Evolutionary conservation across 2,113 vertebrate genomes (phyloP), one percentile per base, ranked within the genome.

Genomic region (Ophthalmolycus amberensis): DNA sequence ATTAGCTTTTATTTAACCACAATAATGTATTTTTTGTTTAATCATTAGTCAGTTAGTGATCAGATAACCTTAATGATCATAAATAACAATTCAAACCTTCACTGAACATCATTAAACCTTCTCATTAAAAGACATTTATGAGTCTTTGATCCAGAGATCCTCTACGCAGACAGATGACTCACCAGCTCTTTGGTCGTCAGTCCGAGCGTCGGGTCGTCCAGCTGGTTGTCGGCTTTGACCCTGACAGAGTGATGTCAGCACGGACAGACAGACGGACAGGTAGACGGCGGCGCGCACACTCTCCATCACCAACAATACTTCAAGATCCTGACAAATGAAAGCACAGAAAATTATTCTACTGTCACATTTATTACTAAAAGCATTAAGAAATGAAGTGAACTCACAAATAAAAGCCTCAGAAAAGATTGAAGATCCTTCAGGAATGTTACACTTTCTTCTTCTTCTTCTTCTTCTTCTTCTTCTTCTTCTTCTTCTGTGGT

Each of bases 211-310:
- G 74, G 50, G 16, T 91, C 76, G 1, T 88, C 87, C 0, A 72
- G 74, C n/a, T 62, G 68, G 46, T 9, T 73, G 77, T 82, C 85
- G 0, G 74, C 22, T 91, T 42, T 91, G 85, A 86, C 89, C 85
- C 73, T 86, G 83, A 65, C 88, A 88, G 6, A 91, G 71, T 4
- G 88, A 85, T 25, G 88, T 80, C 86, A 90, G 48, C 75, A 91
- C 44, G 5, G 86, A 86, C 77, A 93, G 80, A 86, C 85, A 91
- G 77, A 93, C 44, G 37, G 88, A 90, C 77, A 93, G 85, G 72
- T 79, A 88, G 79, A 93, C 79, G 0, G 77, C 70, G 0, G 82
- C 72, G 40, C 89, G 83, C 7, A 89, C 58, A 6, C 81, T 82
- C 75, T 90, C 91, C 90, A 91, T 91, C 54, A 11, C 54, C 60